Percentiles rank a stretch among this genome's conserved stretches.
phyloP scores from a whole-genome alignment of 1,140 invertebrate species.

The Triops longicaudatus region DNA sequence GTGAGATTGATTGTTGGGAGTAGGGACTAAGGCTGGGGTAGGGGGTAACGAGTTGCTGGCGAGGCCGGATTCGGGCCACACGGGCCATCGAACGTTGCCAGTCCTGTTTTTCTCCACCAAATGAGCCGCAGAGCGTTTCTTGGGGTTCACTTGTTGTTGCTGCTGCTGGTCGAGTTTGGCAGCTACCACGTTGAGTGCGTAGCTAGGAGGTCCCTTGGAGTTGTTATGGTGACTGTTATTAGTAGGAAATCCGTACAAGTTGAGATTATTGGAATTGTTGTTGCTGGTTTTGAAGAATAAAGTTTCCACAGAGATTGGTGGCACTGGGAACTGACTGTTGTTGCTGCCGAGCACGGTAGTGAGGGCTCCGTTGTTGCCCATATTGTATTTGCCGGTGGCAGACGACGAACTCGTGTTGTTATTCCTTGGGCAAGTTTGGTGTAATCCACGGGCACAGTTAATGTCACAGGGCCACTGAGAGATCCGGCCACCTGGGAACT shows the following conservation, averaged over 20 bases:
- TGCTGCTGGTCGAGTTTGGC: background rate
- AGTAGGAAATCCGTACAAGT: slow-evolving; percentile 7
- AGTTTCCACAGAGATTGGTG: background rate
- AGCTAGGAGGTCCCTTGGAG: background rate
- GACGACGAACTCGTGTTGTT: background rate
- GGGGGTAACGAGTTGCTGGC: background rate
- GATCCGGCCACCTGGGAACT: background rate
- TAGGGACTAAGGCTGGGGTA: background rate
- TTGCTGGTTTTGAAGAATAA: slow-evolving; percentile 4
- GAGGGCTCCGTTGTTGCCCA: background rate
- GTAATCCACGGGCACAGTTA: slow-evolving; percentile 11
- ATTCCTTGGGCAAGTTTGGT: background rate
- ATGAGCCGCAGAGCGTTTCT: background rate
- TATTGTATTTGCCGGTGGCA: background rate
- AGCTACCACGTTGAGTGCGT: background rate
- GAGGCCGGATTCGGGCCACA: background rate
- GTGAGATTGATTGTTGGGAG: slow-evolving; percentile 2
- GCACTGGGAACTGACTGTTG: slow-evolving; percentile 5
- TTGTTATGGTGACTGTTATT: slow-evolving; percentile 1
- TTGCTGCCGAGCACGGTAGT: background rate
- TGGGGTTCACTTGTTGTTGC: background rate
- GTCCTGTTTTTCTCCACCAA: background rate
- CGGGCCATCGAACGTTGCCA: background rate
- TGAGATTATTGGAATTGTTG: background rate
- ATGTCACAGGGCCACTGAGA: slow-evolving; percentile 14